Base-by-base conservation (phyloP, 2,797 vertebrate genomes). In the Percopsis omiscomaycus region DNA sequence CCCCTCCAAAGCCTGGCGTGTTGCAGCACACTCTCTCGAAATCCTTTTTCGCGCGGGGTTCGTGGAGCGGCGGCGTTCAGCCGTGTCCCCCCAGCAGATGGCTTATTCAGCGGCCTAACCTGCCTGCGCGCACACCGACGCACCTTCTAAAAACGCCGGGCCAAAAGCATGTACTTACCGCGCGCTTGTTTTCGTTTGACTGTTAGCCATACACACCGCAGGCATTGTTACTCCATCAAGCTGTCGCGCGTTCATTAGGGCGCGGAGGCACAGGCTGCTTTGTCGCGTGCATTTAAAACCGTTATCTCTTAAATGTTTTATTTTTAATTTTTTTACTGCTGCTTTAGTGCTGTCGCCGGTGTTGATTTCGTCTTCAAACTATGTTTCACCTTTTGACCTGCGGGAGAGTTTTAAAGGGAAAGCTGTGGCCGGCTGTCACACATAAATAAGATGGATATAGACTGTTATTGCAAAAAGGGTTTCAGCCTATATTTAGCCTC, bases 81-180 rank as follows among this genome's bases (percentile, higher is more conserved):
- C 55, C 74, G 70, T 77, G 74, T 79, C 61, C 66, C 8, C 22
- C 70, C 57, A 81, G 61, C 75, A 81, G 80, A 75, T 81, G 69
- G 75, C 75, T 80, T 61, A 42, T 70, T 69, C 65, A 59, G 44
- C 49, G 27, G 71, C 64, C 65, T 69, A 72, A 47, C 66, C 22
- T 54, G 14, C 44, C 46, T 60, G 52, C n/a, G 56, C 69, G 67
- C 46, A 47, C 49, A 56, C 71, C 65, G 51, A 14, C 55, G 52
- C 62, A 58, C 30, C 32, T 16, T 63, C 12, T 42, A 49, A 56
- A 10, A 70, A 56, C 61, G 28, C 42, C 11, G 30, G 30, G 51
- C 44, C 47, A 65, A 61, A 68, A 64, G 57, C 61, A 49, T 76
- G 55, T 59, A 51, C 13, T n/a, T 30, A 55, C 50, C 64, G 56